A percentile compares a stretch with the other conserved stretches of the same genome.
Evolutionary conservation across 2,797 vertebrate genomes (phyloP).

Genomic region (Gephyroberyx darwinii): DNA sequence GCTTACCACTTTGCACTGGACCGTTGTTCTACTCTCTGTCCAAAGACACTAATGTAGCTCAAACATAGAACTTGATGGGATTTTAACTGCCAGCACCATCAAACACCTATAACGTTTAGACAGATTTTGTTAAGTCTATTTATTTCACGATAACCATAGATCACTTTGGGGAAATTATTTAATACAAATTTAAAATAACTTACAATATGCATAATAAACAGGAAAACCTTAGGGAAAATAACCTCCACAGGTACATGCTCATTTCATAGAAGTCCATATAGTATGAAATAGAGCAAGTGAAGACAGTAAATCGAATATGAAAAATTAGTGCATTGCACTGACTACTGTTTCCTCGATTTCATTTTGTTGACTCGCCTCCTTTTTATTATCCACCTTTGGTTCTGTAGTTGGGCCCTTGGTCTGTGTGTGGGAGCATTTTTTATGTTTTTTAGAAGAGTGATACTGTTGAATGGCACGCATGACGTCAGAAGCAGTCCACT

Average conservation of each 20-base stretch:
- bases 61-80: too few relatives aligned
- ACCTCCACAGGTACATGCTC: too few relatives aligned
- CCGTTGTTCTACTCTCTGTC: not conserved
- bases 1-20: not conserved
- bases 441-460: slow-evolving; percentile 47
- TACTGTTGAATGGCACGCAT: slow-evolving; percentile 75
- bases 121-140: too few relatives aligned
- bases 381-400: not conserved
- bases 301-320: too few relatives aligned
- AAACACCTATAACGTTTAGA: too few relatives aligned
- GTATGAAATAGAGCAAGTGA: too few relatives aligned
- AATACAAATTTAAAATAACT: not conserved
- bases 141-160: not conserved
- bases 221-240: not conserved
- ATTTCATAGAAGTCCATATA: too few relatives aligned
- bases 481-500: slow-evolving; percentile 85
- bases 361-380: not conserved
- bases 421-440: not conserved
- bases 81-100: too few relatives aligned
- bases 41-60: not conserved
- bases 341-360: slow-evolving; percentile 4
- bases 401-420: slow-evolving; percentile 3
- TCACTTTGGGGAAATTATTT: not conserved
- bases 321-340: not conserved
- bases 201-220: not conserved